phyloP scores from a whole-genome alignment of 2,113 vertebrate genomes.

The Oxyruncus cristatus region DNA sequence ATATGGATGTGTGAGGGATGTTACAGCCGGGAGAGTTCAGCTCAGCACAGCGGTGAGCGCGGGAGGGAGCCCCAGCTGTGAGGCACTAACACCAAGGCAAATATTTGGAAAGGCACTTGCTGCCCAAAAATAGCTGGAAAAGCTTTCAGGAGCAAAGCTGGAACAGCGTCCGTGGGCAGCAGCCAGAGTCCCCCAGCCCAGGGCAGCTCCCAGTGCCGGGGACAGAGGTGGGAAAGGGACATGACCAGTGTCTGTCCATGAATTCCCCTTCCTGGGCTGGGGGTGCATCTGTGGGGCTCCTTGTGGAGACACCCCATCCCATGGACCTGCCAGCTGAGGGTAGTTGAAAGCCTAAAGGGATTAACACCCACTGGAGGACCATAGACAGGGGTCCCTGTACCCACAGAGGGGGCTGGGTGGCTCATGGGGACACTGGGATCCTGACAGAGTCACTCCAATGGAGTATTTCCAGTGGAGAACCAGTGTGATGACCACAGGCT shows the following conservation, averaged over 20 bases:
- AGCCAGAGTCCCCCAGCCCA: not conserved
- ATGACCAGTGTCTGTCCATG: not conserved
- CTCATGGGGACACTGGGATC: not conserved
- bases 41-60: not conserved
- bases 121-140: not conserved
- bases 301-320: not conserved
- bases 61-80: not conserved
- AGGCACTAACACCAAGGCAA: not conserved
- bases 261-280: not conserved
- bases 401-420: accelerated
- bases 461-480: not conserved
- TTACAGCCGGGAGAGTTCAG: not conserved
- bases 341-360: not conserved
- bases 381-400: not conserved
- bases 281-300: not conserved
- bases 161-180: not conserved
- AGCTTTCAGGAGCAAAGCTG: not conserved
- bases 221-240: not conserved
- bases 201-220: not conserved
- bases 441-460: not conserved
- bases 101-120: not conserved
- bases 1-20: not conserved
- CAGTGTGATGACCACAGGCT: not conserved
- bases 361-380: not conserved
- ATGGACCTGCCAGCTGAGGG: not conserved